A percentile compares a stretch with the other conserved stretches of the same genome.
Conservation (phyloP, 2,888 invertebrate species). For the Brachypterus glaber region DNA sequence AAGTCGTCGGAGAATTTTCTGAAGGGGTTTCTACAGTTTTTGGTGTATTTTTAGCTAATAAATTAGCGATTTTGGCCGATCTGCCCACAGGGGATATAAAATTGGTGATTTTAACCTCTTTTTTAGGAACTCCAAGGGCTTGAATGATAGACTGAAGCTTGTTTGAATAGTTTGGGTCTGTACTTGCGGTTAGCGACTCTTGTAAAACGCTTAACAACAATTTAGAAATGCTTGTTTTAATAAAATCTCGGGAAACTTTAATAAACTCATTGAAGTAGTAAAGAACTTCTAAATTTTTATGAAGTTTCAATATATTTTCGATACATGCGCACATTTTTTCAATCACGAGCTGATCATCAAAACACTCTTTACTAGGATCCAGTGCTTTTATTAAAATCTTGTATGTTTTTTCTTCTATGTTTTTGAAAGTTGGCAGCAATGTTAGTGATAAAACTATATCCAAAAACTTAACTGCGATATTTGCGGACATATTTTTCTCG, state of each 20-base stretch:
- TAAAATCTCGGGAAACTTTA: slow-evolving; percentile 10
- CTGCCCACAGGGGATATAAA: slow-evolving; percentile 17
- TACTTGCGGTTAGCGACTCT: no score
- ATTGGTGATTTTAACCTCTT: slow-evolving; percentile 11
- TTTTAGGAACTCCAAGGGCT: slow-evolving; percentile 15
- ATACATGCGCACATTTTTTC: slow-evolving; percentile 23
- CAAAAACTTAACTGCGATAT: no score
- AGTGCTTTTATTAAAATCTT: neutral
- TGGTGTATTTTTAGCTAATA: slow-evolving; percentile 20
- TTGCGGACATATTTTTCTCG: no score
- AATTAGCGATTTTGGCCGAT: slow-evolving; percentile 24
- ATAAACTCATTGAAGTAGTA: slow-evolving; percentile 15
- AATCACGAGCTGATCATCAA: no score
- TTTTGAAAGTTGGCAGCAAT: no score
- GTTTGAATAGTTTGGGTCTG: no score
- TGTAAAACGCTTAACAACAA: no score
- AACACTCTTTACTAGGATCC: no score
- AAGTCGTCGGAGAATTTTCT: slow-evolving; percentile 11
- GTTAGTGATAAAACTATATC: no score
- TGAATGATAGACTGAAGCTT: no score
- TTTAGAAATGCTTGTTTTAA: no score
- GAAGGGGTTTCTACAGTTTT: slow-evolving; percentile 13
- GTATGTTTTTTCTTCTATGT: no score
- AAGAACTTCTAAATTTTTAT: slow-evolving; percentile 21
- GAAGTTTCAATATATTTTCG: slow-evolving; percentile 21